A percentile compares a stretch with the other conserved stretches of the same genome.
Conservation (phyloP, 2,797 vertebrate genomes). For the Danio aesculapii region DNA sequence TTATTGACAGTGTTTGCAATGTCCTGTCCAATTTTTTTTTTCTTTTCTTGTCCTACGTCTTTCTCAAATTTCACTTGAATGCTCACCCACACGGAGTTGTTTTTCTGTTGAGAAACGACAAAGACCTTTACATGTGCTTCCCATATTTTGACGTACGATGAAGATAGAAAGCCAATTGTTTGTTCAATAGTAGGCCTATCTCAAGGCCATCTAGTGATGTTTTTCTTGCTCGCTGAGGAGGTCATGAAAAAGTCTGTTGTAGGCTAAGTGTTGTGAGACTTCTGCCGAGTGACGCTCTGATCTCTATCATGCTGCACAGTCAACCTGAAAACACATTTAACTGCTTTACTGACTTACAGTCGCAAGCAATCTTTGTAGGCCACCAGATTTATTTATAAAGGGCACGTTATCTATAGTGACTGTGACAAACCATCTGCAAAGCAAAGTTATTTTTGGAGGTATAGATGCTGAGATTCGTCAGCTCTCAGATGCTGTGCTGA, state of each 20-base stretch:
- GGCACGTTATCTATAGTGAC: not conserved
- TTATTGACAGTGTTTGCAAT: conserved; percentile 46
- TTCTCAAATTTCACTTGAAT: conserved; percentile 21
- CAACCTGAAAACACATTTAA: conserved; percentile 9
- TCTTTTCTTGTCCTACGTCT: not conserved
- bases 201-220: conserved; percentile 23
- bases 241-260: conserved; percentile 4
- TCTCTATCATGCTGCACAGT: conserved; percentile 24
- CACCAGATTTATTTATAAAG: not conserved
- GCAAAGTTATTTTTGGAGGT: conserved; percentile 10
- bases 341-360: not conserved
- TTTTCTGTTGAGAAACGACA: conserved; percentile 25
- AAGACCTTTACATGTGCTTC: conserved; percentile 18
- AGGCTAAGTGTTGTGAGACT: conserved; percentile 12
- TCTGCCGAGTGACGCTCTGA: not conserved
- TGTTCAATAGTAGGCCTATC: conserved; percentile 21
- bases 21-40: not conserved
- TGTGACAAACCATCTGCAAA: conserved; percentile 20
- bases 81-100: conserved; percentile 23
- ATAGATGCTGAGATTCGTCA: conserved; percentile 15
- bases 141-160: conserved; percentile 15
- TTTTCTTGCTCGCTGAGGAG: conserved; percentile 17
- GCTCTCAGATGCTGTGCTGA: conserved; percentile 22
- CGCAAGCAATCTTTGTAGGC: conserved; percentile 3
- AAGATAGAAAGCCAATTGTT: not conserved